Conservation (phyloP, 2,888 invertebrate genomes). For the Trypoxylon attenuatum region DNA sequence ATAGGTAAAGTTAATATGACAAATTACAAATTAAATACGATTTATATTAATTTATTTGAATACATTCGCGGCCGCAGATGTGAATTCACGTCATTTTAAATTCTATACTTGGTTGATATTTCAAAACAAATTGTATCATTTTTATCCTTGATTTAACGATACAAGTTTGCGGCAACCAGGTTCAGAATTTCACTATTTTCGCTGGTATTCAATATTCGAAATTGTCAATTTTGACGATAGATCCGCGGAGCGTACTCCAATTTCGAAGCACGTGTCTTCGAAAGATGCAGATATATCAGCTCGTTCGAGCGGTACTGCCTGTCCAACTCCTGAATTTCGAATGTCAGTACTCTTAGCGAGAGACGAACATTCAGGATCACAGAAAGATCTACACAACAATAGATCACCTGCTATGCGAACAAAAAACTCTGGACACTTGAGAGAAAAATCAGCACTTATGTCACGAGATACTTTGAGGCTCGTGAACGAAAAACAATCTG, state of each 20-base stretch:
- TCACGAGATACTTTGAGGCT: slow-evolving; percentile 78
- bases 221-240: no score
- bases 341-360: slow-evolving; percentile 84
- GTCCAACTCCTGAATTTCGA: slow-evolving; percentile 78
- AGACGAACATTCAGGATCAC: slow-evolving; percentile 76
- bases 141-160: no score
- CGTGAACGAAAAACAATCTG: slow-evolving; percentile 78
- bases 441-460: slow-evolving; percentile 69
- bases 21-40: not conserved
- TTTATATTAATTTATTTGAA: not conserved
- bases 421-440: slow-evolving; percentile 64
- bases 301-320: slow-evolving; percentile 66
- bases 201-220: no score
- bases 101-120: no score
- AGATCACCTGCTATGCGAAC: slow-evolving; percentile 67
- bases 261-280: slow-evolving; percentile 64
- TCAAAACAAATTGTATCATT: no score
- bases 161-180: no score
- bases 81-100: no score
- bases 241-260: slow-evolving; percentile 67
- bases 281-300: slow-evolving; percentile 68
- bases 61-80: no score
- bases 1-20: slow-evolving; percentile 73
- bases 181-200: no score
- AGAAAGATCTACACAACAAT: slow-evolving; percentile 69